A percentile compares a stretch with the other conserved stretches of the same genome.
phyloP scores from a whole-genome alignment of 2,888 invertebrate species.

The Artemia sp. region DNA sequence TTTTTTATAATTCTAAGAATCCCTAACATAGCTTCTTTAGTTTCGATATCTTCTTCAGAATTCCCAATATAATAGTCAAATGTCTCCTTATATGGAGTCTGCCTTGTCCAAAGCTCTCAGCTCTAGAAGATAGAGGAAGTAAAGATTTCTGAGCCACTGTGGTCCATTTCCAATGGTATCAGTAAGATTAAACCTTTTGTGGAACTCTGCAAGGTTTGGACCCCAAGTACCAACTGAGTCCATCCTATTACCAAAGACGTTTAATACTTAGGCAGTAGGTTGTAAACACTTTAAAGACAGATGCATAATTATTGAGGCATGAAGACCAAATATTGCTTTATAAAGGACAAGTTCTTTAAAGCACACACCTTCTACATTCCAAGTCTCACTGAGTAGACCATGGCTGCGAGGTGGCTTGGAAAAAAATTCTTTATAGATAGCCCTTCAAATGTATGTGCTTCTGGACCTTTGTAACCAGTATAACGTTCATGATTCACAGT shows the following conservation, averaged over 20 bases:
- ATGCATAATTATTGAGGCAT: conserved; percentile 93
- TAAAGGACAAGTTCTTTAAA: conserved; percentile 94
- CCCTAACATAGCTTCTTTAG: conserved; percentile 64
- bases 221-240: conserved; percentile 50
- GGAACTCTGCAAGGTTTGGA: conserved; percentile 59
- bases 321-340: conserved; percentile 88
- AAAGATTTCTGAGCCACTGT: conserved; percentile 82
- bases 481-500: no score
- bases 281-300: conserved; percentile 75
- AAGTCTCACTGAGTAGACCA: conserved; percentile 36
- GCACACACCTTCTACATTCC: conserved; percentile 50
- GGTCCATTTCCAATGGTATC: conserved; percentile 73
- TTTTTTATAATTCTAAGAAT: conserved; percentile 57
- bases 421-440: no score
- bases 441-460: no score
- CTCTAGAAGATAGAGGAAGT: conserved; percentile 87
- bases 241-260: no score
- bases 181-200: conserved; percentile 65
- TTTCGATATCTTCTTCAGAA: conserved; percentile 66
- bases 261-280: conserved; percentile 31
- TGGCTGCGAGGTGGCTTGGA: conserved; percentile 35
- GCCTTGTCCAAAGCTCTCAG: conserved; percentile 34
- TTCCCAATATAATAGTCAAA: no score
- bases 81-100: no score
- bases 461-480: no score